Evolutionary conservation across 2,888 invertebrate species (phyloP).

Genomic region (Empis livida): DNA sequence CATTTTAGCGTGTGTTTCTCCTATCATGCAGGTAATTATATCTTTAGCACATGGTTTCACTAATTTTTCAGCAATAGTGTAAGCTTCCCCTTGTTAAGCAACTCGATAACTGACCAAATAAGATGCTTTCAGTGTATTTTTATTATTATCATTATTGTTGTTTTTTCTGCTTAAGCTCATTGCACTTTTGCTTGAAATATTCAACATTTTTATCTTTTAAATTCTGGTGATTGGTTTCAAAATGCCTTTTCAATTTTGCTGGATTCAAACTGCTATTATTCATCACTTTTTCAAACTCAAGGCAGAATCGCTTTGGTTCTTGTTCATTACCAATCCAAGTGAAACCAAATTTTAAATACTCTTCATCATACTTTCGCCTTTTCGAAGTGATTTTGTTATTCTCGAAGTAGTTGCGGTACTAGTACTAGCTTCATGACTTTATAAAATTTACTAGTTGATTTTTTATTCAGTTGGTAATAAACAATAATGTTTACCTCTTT

Average conservation of each 20-base stretch:
- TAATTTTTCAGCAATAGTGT: constrained; percentile 1
- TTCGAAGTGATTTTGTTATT: too few relatives aligned
- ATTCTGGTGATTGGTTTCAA: neutral
- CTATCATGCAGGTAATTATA: neutral
- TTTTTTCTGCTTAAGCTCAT: neutral
- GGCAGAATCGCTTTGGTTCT: neutral
- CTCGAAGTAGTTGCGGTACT: too few relatives aligned
- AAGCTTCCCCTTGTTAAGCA: neutral
- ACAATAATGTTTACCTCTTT: too few relatives aligned
- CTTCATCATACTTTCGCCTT: neutral
- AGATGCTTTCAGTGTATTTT: neutral
- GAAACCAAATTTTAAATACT: constrained; percentile 1
- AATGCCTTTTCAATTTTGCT: neutral
- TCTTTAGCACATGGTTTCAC: neutral
- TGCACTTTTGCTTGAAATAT: neutral
- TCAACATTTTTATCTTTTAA: neutral
- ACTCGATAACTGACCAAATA: neutral
- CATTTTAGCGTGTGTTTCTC: neutral
- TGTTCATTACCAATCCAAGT: neutral
- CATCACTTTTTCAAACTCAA: neutral
- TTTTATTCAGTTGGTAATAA: too few relatives aligned
- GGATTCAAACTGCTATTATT: neutral
- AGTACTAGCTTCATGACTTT: too few relatives aligned
- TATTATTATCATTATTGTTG: neutral
- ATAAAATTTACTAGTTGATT: too few relatives aligned